Percentiles rank a stretch among this genome's conserved stretches.
These are phyloP conservation scores for Magallana nippona DNA, from an alignment of 2,888 invertebrate genomes.

Conservation along the genomic window DNA sequence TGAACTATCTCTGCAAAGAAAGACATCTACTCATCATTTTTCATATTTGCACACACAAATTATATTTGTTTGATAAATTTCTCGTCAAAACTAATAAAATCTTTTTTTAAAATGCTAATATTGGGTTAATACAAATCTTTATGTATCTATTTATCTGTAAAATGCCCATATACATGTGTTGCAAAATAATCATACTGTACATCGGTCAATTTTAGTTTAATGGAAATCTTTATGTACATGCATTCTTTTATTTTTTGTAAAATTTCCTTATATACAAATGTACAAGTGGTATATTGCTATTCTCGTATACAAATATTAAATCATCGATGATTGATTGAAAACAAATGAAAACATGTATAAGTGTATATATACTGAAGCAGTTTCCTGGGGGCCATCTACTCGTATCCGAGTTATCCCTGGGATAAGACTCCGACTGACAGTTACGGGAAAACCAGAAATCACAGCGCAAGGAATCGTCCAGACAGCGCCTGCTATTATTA, in stretches of 20 bases:
- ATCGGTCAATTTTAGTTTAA: background rate
- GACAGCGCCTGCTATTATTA: constrained; percentile 59
- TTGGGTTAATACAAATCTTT: no score
- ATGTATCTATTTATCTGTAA: no score
- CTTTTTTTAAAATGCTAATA: no score
- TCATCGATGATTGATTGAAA: no score
- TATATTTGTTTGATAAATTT: background rate
- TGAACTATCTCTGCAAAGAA: constrained; percentile 53
- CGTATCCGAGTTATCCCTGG: constrained; percentile 61
- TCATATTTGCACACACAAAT: background rate
- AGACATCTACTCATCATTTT: background rate
- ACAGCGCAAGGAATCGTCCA: constrained; percentile 60
- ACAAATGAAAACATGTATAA: background rate
- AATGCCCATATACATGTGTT: no score
- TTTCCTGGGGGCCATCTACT: constrained; percentile 54
- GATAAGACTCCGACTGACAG: constrained; percentile 57
- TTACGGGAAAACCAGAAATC: constrained; percentile 65
- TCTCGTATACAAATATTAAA: no score
- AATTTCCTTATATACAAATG: no score
- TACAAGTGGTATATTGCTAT: no score
- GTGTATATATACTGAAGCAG: constrained; percentile 55
- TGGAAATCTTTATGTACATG: background rate
- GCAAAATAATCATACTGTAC: no score
- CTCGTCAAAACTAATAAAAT: no score
- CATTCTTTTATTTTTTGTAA: background rate